Base-by-base conservation (phyloP, 2,888 invertebrate genomes). In the Bibio marci region DNA sequence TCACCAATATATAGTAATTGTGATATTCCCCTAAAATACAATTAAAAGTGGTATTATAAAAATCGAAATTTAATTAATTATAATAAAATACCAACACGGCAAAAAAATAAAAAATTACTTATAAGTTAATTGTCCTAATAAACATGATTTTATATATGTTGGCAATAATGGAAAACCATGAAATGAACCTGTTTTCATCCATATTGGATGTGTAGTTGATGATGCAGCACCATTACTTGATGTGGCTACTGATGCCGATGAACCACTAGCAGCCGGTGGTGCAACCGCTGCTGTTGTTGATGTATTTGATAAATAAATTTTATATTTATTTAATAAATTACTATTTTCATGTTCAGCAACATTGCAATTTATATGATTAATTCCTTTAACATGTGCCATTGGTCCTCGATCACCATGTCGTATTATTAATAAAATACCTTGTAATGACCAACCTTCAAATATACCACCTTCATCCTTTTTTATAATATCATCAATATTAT, bases 391-490 rank as follows among this genome's bases (percentile, higher is more conserved):
- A 53, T 86, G 82, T 10, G 83, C 79, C 45, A 92, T 66, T 0
- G 91, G 85, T 0, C 90, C 87, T 36, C 92, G 66, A 56, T 91
- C 91, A 0, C 92, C 92, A 55, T 92, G 92, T 13, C 92, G 68
- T 4, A 86, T 77, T 35, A 90, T 65, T 37, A 86, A 67, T 30
- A 87, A 56, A 3, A 82, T 70, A 12, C 59, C 59, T 44, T 60
- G 60, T 27, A 63, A 44, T 38, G 59, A 56, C 61, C 60, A 61
- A 38, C 61, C 59, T 46, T 61, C 59, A 40, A 61, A 47, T 42
- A 59, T 52, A 31, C 59, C 61, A 37, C 62, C 86, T 74, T 87
- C 87, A 48, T 80, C 75, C 36, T 77, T 75, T 39, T 73, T 62
- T 10, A 62, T 58, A 41, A 86, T 76, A 43, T 71, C 74, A 18